Evolutionary conservation across 2,113 vertebrate species (phyloP).

Genomic region (Lepidothrix coronata): DNA sequence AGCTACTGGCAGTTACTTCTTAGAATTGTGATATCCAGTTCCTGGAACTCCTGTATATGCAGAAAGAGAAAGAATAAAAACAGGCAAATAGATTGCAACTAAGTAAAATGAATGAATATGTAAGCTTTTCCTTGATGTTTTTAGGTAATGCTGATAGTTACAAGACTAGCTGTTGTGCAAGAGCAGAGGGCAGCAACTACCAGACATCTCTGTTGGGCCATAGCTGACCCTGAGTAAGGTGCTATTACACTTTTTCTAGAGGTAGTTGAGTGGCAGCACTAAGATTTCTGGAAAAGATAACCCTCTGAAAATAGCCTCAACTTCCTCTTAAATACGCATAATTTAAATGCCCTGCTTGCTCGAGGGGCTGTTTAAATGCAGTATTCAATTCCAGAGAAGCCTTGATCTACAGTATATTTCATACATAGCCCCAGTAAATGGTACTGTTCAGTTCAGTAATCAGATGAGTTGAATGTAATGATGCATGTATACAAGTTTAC

Average conservation of each 20-base stretch:
- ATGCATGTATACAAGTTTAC: background rate
- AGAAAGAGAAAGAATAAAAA: background rate
- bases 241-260: background rate
- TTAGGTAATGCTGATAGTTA: background rate
- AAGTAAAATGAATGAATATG: background rate
- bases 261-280: background rate
- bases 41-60: background rate
- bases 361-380: background rate
- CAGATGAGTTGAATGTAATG: background rate
- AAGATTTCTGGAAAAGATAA: background rate
- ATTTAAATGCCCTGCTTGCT: background rate
- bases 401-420: background rate
- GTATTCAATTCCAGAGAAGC: background rate
- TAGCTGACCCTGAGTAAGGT: fast-evolving
- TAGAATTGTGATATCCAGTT: background rate
- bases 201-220: fast-evolving
- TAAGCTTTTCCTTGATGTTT: background rate
- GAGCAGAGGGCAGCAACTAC: background rate
- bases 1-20: background rate
- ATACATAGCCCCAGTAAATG: background rate
- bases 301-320: background rate
- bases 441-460: background rate
- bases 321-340: background rate
- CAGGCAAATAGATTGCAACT: background rate
- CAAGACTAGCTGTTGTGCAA: background rate